phyloP scores from a whole-genome alignment of 2,888 invertebrate species.

The Spisula subtruncata region DNA sequence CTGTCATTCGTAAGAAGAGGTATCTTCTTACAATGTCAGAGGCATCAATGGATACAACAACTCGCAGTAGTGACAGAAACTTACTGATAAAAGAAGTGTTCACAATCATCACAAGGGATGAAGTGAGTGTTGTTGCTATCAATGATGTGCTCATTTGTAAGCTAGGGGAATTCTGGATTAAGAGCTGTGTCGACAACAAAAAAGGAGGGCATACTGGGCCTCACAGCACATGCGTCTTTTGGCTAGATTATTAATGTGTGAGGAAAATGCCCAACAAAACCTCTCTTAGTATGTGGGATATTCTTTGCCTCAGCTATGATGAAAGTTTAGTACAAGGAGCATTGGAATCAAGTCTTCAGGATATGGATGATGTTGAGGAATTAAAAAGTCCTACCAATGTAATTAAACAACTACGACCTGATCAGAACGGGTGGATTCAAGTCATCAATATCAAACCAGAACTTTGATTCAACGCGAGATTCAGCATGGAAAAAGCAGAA shows the following conservation, averaged over 20 bases:
- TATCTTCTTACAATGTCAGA: constrained; percentile 37
- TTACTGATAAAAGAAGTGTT: constrained; percentile 45
- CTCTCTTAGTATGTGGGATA: constrained; percentile 37
- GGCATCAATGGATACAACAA: constrained; percentile 19
- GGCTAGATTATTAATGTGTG: background rate
- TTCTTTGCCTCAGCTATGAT: constrained; percentile 20
- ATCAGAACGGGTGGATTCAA: constrained; percentile 36
- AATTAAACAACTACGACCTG: constrained; percentile 28
- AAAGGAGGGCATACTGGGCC: constrained; percentile 36
- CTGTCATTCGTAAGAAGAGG: background rate
- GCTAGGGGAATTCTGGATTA: constrained; percentile 39
- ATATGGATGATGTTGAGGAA: constrained; percentile 53
- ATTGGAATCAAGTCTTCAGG: constrained; percentile 27
- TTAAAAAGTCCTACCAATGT: constrained; percentile 46
- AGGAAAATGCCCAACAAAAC: constrained; percentile 12
- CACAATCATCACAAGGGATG: constrained; percentile 50
- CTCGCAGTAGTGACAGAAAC: too few relatives aligned
- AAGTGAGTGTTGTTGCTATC: constrained; percentile 34
- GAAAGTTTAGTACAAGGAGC: constrained; percentile 29
- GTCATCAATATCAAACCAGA: constrained; percentile 25
- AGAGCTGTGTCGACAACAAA: constrained; percentile 44
- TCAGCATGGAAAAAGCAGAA: constrained; percentile 29
- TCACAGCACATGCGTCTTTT: constrained; percentile 47
- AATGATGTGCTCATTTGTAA: constrained; percentile 42
- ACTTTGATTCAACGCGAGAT: constrained; percentile 36